Base-by-base conservation (phyloP, 2,797 vertebrate genomes). In the Spondyliosoma cantharus region DNA sequence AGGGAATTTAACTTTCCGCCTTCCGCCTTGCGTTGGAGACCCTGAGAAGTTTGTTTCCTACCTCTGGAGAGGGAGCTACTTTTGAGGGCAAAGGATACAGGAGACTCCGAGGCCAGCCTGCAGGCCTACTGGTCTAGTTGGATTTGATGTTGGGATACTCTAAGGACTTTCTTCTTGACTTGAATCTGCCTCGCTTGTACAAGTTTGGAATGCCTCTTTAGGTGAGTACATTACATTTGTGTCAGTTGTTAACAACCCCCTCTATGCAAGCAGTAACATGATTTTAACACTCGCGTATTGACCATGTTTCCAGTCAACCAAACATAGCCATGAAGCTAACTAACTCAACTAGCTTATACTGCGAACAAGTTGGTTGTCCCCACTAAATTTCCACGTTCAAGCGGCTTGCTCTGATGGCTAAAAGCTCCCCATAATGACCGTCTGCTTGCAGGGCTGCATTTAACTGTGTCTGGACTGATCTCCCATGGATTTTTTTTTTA, bases 91-190 rank as follows among this genome's bases (percentile, higher is more conserved):
- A 87, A 86, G 88, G 88, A 92, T 90, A 90, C 94, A 96, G 96
- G 97, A 97, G 95, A 98, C 94, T 90, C 96, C 96, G 97, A 95
- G 97, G 97, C 95, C 94, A 94, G 89, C 78, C 85, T 86, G 65
- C 91, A 94, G 97, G 97, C 97, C 97, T 97, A 82, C 80, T 93
- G 90, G 90, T 90, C 88, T 91, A 86, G 65, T 80, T 91, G 91
- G 92, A 92, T 92, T 94, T 93, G 90, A 95, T 95, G 95, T 94
- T 92, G 93, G 95, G 91, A 91, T 94, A 94, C 92, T 93, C 87
- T 52, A 68, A 92, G 85, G 93, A 91, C 89, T 89, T 86, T 65
- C 57, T 78, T 71, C 77, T 83, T 67, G 87, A 87, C 54, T 91
- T 87, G 74, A 83, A 77, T 90, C 89, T 87, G 72, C 82, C 72